Conservation (phyloP, 2,113 vertebrate genomes). For the Nesoenas mayeri region DNA sequence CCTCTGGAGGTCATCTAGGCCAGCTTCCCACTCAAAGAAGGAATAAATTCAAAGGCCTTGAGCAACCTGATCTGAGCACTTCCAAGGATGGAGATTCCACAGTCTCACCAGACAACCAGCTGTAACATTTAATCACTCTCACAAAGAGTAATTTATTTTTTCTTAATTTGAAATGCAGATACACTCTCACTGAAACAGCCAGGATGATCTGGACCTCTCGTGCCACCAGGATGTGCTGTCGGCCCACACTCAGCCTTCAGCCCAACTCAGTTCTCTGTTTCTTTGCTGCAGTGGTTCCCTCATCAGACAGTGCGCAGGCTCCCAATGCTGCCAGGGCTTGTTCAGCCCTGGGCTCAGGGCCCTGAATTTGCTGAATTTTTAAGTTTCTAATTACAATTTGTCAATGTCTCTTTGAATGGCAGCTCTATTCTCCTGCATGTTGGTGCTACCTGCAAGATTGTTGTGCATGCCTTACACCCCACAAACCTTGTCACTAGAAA, state of each 20-base stretch:
- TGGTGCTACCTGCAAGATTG: neutral
- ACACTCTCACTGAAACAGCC: neutral
- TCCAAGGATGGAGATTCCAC: neutral
- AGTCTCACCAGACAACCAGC: neutral
- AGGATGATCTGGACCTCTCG: neutral
- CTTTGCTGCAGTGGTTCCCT: neutral
- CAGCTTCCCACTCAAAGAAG: neutral
- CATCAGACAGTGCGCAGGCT: rapidly evolving
- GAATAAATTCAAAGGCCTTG: neutral
- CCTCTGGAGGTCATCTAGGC: neutral
- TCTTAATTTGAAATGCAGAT: neutral
- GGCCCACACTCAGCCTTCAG: rapidly evolving
- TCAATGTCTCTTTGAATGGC: neutral
- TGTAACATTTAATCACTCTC: neutral
- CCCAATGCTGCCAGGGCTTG: neutral
- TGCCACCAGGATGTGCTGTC: neutral
- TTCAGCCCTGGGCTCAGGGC: neutral
- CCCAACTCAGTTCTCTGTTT: rapidly evolving
- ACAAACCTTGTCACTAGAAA: neutral
- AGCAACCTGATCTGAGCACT: neutral
- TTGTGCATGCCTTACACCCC: rapidly evolving
- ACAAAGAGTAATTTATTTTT: rapidly evolving
- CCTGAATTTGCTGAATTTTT: neutral
- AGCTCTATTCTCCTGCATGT: neutral
- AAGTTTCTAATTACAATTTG: neutral